Evolutionary conservation across 2,888 invertebrate species (phyloP).

Genomic region (Mythimna albipuncta): DNA sequence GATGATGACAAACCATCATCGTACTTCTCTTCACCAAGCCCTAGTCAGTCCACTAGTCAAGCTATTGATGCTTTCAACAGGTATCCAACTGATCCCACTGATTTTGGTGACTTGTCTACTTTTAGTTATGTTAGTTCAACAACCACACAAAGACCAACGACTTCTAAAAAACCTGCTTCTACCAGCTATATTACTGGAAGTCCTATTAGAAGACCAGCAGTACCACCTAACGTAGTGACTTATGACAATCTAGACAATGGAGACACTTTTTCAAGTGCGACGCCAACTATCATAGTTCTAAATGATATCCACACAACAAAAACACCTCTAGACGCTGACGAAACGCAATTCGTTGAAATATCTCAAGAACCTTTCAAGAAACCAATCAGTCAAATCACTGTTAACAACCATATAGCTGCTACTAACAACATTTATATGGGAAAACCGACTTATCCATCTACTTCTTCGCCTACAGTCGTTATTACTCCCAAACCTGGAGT

Average conservation of each 20-base stretch:
- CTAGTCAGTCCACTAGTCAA: slow-evolving; percentile 86
- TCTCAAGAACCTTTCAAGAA: slow-evolving; percentile 89
- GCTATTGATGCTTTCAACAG: slow-evolving; percentile 86
- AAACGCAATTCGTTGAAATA: slow-evolving; percentile 86
- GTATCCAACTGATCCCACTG: slow-evolving; percentile 84
- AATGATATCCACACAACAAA: slow-evolving; percentile 79
- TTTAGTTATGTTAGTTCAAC: slow-evolving; percentile 84
- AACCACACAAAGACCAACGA: slow-evolving; percentile 77
- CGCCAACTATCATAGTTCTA: slow-evolving; percentile 87
- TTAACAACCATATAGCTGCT: slow-evolving; percentile 91
- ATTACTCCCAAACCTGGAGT: slow-evolving; percentile 93
- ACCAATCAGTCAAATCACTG: slow-evolving; percentile 89
- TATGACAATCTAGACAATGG: slow-evolving; percentile 74
- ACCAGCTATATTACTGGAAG: slow-evolving; percentile 88
- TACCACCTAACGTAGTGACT: slow-evolving; percentile 74
- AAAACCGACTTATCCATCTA: slow-evolving; percentile 85
- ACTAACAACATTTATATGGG: slow-evolving; percentile 89
- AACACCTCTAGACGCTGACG: slow-evolving; percentile 75
- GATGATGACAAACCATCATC: slow-evolving; percentile 75
- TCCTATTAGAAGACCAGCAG: slow-evolving; percentile 87
- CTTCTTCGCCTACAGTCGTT: slow-evolving; percentile 91
- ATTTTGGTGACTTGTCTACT: slow-evolving; percentile 84
- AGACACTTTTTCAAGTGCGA: slow-evolving; percentile 86
- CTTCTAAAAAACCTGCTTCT: slow-evolving; percentile 78
- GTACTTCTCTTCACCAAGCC: slow-evolving; percentile 79